Conservation (phyloP, 1,140 invertebrate genomes). For the Phocides pigmalion region DNA sequence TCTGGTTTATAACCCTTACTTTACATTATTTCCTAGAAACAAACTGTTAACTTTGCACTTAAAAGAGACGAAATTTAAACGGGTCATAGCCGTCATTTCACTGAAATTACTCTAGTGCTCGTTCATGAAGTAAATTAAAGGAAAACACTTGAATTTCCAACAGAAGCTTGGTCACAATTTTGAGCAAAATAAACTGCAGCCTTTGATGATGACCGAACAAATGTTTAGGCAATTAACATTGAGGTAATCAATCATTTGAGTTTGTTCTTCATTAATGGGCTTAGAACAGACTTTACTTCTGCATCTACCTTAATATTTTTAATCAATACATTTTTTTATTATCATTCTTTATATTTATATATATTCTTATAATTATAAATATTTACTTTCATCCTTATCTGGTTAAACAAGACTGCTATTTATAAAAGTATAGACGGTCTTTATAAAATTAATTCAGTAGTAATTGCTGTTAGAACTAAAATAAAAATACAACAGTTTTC, state of each 20-base stretch:
- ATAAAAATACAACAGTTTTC: too few relatives aligned
- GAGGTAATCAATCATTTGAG: conserved; percentile 67
- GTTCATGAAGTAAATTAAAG: conserved; percentile 53
- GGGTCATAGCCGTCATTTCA: neutral
- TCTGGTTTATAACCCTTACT: neutral
- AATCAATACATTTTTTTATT: too few relatives aligned
- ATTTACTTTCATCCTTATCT: too few relatives aligned
- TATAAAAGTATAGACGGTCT: too few relatives aligned
- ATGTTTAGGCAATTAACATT: conserved; percentile 66
- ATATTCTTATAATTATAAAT: too few relatives aligned
- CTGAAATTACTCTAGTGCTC: conserved; percentile 13
- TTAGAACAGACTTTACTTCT: conserved; percentile 27
- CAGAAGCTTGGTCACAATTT: conserved; percentile 40
- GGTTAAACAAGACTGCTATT: too few relatives aligned
- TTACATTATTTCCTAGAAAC: neutral
- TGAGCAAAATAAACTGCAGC: conserved; percentile 49
- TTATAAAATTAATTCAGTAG: too few relatives aligned
- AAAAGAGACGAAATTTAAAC: neutral
- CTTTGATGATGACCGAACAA: conserved; percentile 51
- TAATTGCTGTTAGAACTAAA: too few relatives aligned
- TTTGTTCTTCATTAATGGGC: conserved; percentile 46
- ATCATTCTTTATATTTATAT: too few relatives aligned
- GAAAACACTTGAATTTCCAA: conserved; percentile 56
- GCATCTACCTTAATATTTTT: neutral
- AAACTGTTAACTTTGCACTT: neutral